Evolutionary conservation across 2,113 vertebrate genomes (phyloP).

Genomic region (Clarias gariepinus): DNA sequence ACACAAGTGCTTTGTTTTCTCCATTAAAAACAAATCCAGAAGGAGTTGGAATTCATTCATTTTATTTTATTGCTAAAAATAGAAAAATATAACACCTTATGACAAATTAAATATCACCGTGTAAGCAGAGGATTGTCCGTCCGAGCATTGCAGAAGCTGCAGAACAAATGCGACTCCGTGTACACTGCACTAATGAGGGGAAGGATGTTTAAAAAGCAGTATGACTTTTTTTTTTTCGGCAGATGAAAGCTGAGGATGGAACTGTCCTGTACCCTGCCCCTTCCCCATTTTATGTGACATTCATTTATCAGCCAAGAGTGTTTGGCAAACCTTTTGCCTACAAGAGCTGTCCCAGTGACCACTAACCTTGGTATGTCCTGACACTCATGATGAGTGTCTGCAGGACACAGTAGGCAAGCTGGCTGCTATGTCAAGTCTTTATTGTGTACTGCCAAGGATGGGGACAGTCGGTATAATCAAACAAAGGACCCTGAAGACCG

Average conservation of each 20-base stretch:
- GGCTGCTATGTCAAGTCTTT: conserved; percentile 94
- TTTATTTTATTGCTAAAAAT: neutral
- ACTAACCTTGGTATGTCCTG: conserved; percentile 96
- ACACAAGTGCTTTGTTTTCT: neutral
- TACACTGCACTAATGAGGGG: neutral
- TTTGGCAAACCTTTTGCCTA: conserved; percentile 85
- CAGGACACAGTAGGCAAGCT: conserved; percentile 92
- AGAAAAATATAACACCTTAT: neutral
- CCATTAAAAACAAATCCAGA: neutral
- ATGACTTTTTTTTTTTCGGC: neutral
- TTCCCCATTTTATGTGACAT: conserved; percentile 87
- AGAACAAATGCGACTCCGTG: neutral
- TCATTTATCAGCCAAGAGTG: conserved; percentile 89
- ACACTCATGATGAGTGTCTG: conserved; percentile 94
- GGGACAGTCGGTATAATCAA: conserved; percentile 99
- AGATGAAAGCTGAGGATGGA: neutral
- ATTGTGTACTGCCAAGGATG: conserved; percentile 89
- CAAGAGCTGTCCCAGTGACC: conserved; percentile 87
- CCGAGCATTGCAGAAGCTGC: neutral
- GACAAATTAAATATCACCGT: neutral
- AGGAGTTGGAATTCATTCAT: no score
- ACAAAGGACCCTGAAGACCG: conserved; percentile 99
- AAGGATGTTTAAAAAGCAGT: neutral
- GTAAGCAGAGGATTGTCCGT: neutral
- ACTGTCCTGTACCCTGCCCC: conserved; percentile 53